Conservation (phyloP, 2,888 invertebrate genomes). For the Mesoligia furuncula region DNA sequence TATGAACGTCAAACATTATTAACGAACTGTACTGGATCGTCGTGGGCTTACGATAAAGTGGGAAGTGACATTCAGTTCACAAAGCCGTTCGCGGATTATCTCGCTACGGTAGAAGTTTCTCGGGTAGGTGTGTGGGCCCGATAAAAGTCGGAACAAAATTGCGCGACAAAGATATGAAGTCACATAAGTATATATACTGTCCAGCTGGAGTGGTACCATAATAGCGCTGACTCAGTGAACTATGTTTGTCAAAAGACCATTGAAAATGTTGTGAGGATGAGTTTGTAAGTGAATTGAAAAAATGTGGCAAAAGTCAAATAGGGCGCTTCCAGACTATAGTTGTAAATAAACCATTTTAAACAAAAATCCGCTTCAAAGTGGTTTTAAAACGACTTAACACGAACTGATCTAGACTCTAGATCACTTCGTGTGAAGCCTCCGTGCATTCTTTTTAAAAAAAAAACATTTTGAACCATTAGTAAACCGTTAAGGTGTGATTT, state of each 20-base stretch:
- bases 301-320: not conserved
- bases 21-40: conserved; percentile 7
- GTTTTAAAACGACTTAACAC: not conserved
- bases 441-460: not conserved
- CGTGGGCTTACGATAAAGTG: conserved; percentile 12
- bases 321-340: not conserved
- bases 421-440: not conserved
- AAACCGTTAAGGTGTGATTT: not conserved
- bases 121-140: not conserved
- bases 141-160: conserved; percentile 7
- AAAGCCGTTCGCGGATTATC: conserved; percentile 20
- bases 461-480: not conserved
- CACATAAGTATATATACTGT: not conserved
- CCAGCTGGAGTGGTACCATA: not conserved
- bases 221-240: not conserved
- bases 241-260: not conserved
- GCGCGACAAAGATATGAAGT: conserved; percentile 15
- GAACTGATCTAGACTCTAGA: no score
- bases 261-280: not conserved
- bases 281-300: conserved; percentile 5
- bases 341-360: no score
- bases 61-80: conserved; percentile 4
- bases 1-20: conserved; percentile 24
- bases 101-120: not conserved
- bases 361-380: not conserved